Evolutionary conservation across 1,140 invertebrate species (phyloP), one percentile per base, ranked within the genome.

Genomic region (Nymphalis io): DNA sequence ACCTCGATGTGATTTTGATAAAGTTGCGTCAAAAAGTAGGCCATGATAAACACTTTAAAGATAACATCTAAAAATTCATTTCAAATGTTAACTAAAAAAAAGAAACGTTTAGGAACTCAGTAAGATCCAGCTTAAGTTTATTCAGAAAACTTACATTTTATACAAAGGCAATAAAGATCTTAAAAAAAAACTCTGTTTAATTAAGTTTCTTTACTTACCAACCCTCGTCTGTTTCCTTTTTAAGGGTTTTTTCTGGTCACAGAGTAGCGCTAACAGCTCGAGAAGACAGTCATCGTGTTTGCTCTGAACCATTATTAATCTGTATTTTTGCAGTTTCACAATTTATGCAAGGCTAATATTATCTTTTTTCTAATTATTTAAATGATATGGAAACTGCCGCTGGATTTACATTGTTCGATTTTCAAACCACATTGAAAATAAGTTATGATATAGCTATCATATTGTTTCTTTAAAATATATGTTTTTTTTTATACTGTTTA

Each of bases 221-320:
- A 33, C 27, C 23, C 18, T 66, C 60, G 69, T n/a, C 23, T 46
- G 51, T 55, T 66, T 48, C 75, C 46, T 55, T 76, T 64, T 69
- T 65, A 58, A 64, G 59, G 75, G 65, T 42, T 74, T 55, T 15
- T 27, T 76, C 74, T 85, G 80, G 39, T 85, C 81, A 68, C 84
- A 89, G 23, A 89, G 69, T 20, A 87, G 48, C 58, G 79, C 68
- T 12, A 89, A 77, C 42, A 87, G 70, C 69, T 83, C 81, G 4
- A 87, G 51, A 27, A 89, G 72, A 72, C 87, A 89, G 59, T 89
- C 87, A 58, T 74, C 68, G 40, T 83, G 77, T 68, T 78, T 80
- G n/a, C 72, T 78, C 18, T 72, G 76, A 40, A 88, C 83, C 85
- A 88, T 88, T 74, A 61, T 83, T 44, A n/a, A 1, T 64, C 51